Evolutionary conservation across 2,888 invertebrate species (phyloP), one percentile per base, ranked within the genome.

Genomic region (Phengaris alcon): DNA sequence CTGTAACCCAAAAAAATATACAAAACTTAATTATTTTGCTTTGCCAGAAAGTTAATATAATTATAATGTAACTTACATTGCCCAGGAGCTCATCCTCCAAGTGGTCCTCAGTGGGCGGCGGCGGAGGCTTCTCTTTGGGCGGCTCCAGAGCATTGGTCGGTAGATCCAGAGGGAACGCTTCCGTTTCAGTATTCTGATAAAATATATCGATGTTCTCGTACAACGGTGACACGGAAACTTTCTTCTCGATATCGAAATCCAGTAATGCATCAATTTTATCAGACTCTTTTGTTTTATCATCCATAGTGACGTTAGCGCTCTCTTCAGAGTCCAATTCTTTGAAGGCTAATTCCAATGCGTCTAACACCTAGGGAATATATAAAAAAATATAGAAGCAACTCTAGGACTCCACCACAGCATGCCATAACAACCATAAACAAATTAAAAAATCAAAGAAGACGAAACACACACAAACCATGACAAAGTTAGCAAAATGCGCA

Each of bases 121-220:
- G 97, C 2, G 97, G 97, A 51, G 97, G 97, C 83, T 97, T 97
- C 84, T 97, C 97, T 83, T 95, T 97, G n/a, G 97, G 97, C 13
- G 97, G 97, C 83, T 97, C 96, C 83, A 95, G 79, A 64, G 88
- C 91, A 83, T 94, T 94, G 7, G 94, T 88, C 1, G 95, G 94
- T 79, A 95, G 88, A 78, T 95, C 95, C 82, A 95, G 84, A 4
- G 93, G 94, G 81, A 95, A 95, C 0, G 90, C 89, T 75, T 81
- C 85, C 1, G 82, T 81, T 8, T 85, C 82, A 6, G 83, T 80
- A 74, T 88, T 90, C 80, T 90, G 88, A 78, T 94, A 94, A 82
- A 95, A 94, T 77, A 95, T 90, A 77, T 95, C 94, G 73, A 95
- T 94, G 79, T 95, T 95, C 81, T 95, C 95, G 82, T 95, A 95